Conservation (phyloP, 1,140 invertebrate genomes). For the Stegodyphus dumicola region DNA sequence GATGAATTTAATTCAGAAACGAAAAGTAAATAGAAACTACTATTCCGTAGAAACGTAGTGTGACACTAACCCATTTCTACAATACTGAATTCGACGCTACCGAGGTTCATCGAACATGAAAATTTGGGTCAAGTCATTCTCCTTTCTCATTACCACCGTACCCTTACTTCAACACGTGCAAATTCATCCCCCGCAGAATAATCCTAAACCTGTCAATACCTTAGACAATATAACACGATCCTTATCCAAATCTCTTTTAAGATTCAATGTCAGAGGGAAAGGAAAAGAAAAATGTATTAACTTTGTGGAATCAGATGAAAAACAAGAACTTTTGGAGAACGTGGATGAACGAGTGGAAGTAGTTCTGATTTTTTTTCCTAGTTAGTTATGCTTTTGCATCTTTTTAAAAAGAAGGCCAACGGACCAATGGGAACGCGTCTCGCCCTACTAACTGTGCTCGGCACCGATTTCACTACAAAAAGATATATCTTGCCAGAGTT, state of each 20-base stretch:
- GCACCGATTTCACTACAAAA: slow-evolving; percentile 39
- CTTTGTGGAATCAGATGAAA: not conserved
- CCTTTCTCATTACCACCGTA: slow-evolving; percentile 3
- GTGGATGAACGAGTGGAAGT: slow-evolving; percentile 17
- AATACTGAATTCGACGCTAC: slow-evolving; percentile 5
- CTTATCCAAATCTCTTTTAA: not conserved
- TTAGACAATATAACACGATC: too few species aligned
- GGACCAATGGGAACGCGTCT: slow-evolving; percentile 43
- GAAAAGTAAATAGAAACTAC: slow-evolving; percentile 10
- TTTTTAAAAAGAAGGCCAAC: slow-evolving; percentile 45
- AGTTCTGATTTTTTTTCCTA: slow-evolving; percentile 20
- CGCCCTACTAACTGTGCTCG: slow-evolving; percentile 48
- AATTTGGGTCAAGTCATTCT: slow-evolving; percentile 47
- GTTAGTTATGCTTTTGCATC: slow-evolving; percentile 21
- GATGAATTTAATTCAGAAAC: not conserved
- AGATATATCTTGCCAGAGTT: slow-evolving; percentile 24
- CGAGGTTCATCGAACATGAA: slow-evolving; percentile 43
- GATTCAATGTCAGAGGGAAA: slow-evolving; percentile 48
- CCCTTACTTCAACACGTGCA: slow-evolving; percentile 4
- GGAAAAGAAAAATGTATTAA: not conserved
- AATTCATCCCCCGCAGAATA: slow-evolving; percentile 19
- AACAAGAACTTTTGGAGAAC: slow-evolving; percentile 17
- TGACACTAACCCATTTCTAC: slow-evolving; percentile 54
- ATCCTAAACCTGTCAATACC: not conserved
- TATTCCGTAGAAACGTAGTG: slow-evolving; percentile 16